Evolutionary conservation across 2,113 vertebrate genomes (phyloP), one percentile per base, ranked within the genome.

Genomic region (Nothobranchius furzeri): DNA sequence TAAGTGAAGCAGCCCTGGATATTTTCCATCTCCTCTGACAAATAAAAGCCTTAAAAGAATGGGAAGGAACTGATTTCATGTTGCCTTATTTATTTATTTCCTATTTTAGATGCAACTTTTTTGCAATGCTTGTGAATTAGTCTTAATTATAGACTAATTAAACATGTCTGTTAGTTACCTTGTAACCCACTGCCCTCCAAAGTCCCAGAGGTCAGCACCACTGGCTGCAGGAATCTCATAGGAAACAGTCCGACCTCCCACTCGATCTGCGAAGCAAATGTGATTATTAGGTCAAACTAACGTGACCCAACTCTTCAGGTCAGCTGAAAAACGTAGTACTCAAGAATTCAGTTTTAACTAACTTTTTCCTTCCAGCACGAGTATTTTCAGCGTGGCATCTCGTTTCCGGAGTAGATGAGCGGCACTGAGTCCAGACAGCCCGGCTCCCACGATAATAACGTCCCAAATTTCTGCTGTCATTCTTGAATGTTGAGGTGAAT

Each of bases 151-250:
- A 40, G 1, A 40, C 1, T 40, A 40, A 2, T 40, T 8, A 40
- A 9, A 9, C 37, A 40, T 45, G 10, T 25, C 2, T 37, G 15
- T 67, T 6, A 9, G 12, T 45, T 64, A 93, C 90, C 92, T 92
- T 71, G 86, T 87, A 1, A 93, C 90, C 93, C 93, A 93, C 69
- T 93, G 92, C 0, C 89, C 93, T 30, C 91, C 92, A 47, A 93
- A 69, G 72, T 93, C 93, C 92, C 92, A 93, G 24, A 13, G 25
- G 54, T 92, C 90, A 13, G 64, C 53, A 9, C 90, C 91, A 43
- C 57, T 59, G 47, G 88, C 84, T 45, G 88, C 91, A 4, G 90
- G 90, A 37, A 93, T 53, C 24, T 76, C 68, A n/a, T 20, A 50
- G 20, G 86, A 73, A 47, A 92, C 3, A 1, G 91, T 93, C 6